Evolutionary conservation across 2,888 invertebrate genomes (phyloP), one percentile per base, ranked within the genome.

Genomic region (Epistrophe eligans): DNA sequence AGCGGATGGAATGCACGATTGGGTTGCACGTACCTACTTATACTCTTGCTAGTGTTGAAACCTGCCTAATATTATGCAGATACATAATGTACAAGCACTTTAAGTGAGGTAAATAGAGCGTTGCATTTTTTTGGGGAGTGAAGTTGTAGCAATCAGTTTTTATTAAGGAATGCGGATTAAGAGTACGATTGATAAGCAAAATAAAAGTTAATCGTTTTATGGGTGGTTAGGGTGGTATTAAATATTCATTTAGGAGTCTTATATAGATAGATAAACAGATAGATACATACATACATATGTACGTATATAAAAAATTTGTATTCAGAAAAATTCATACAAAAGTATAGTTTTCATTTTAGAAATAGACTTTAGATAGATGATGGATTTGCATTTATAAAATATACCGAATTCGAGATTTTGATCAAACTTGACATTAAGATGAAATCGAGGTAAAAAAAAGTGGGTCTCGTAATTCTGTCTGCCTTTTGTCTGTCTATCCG

Each of bases 31-130:
- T 62, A 62, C 17, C 43, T 35, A 24, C 3, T 32, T 32, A 4
- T 40, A 43, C 11, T 62, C 15, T 43, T 62, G 24, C 15, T 40
- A 38, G 24, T 43, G 62, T 62, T 62, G 43, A 62, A 24, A 13
- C 15, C 6, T 43, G 15, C 13, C 24, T 38, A 4, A 3, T 19
- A 4, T 4, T 17, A 11, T 19, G 52, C 0, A 13, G 15, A 60
- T 7, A 58, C 1, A 6, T 19, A 10, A 6, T 1, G 7, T 38
- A 40, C 3, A 11, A 58, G 15, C 3, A 19, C 19, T 40, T 43
- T 62, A 6, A 24, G 43, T 40, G 9, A 15, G 43, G 4, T 1
- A 19, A 38, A 38, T 1, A 19, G 60, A 40, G 38, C 19, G 17
- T 19, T 60, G 60, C 40, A 35, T 24, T 40, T 24, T n/a, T 24